Evolutionary conservation across 2,113 vertebrate species (phyloP), one percentile per base, ranked within the genome.

Genomic region (Cathartes aura): DNA sequence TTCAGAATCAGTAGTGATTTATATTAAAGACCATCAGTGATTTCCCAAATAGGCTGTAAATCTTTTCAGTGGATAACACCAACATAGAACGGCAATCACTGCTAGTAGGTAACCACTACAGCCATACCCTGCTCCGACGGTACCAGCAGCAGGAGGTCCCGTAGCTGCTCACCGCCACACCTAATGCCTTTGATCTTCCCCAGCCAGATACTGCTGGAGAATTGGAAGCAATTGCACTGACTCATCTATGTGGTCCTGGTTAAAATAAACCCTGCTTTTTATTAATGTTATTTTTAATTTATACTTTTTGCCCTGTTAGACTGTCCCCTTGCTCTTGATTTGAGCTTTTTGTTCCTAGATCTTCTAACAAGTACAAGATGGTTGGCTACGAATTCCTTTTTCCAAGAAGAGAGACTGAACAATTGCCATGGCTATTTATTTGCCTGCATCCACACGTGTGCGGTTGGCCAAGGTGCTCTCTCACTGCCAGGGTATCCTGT

Each of bases 11-110:
- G 48, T 5, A 73, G 50, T 27, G 58, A 82, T 62, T 78, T 88
- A 40, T 62, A 30, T 14, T 42, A 47, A 59, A 79, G 92, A 32
- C 58, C 15, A 29, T 63, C 87, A 23, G 47, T 10, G 32, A 42
- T 82, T 75, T 66, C 70, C 78, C 62, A 50, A 12, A 17, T 2
- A 59, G 78, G 63, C 74, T 64, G 53, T 66, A 88, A 68, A 73
- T 76, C 47, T 50, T 85, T 42, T 12, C 30, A 13, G 64, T 0
- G 0, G 60, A 9, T 38, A n/a, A 29, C 1, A 0, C 19, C 0
- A 0, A 23, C 36, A 18, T 5, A 38, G 48, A 60, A 27, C 48
- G 83, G 71, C 52, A 18, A 13, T 66, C 74, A 6, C 36, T 40
- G 52, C 38, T 48, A 15, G 47, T 30, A 59, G 52, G 24, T 32